Evolutionary conservation across 2,888 invertebrate species (phyloP).

Genomic region (Drosophila paucipuncta): DNA sequence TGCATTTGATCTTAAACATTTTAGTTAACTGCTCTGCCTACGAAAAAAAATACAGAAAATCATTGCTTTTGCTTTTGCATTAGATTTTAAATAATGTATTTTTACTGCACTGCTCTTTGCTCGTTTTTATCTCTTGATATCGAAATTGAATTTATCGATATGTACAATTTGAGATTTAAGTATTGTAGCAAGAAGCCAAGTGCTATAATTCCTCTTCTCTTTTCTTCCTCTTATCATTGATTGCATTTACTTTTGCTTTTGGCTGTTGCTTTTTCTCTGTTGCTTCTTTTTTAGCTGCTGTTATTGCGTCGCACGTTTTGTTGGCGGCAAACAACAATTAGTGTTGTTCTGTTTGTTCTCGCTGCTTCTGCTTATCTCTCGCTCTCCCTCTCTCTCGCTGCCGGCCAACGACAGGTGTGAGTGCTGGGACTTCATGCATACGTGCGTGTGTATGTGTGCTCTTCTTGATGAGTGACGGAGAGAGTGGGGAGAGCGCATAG

Average conservation of each 20-base stretch:
- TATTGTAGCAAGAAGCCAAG: neutral
- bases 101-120: neutral
- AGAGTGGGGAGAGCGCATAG: neutral
- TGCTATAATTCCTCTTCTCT: neutral
- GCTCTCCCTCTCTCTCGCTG: constrained; percentile 38
- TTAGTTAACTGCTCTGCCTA: neutral
- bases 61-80: neutral
- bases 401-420: constrained; percentile 47
- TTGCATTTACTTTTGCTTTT: constrained; percentile 42
- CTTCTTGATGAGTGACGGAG: neutral
- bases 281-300: constrained; percentile 26
- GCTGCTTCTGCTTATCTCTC: constrained; percentile 47
- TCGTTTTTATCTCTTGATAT: neutral
- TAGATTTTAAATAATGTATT: neutral
- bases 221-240: constrained; percentile 19
- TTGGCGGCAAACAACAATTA: constrained; percentile 61
- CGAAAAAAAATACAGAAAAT: neutral
- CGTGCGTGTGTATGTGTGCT: constrained; percentile 11
- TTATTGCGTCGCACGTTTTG: constrained; percentile 71
- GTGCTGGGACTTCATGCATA: constrained; percentile 8
- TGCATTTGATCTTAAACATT: neutral
- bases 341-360: constrained; percentile 46
- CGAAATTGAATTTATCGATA: neutral
- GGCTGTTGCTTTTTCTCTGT: constrained; percentile 13
- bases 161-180: neutral